Evolutionary conservation across 2,888 invertebrate genomes (phyloP), one percentile per base, ranked within the genome.

Genomic region (Iphiclides podalirius): DNA sequence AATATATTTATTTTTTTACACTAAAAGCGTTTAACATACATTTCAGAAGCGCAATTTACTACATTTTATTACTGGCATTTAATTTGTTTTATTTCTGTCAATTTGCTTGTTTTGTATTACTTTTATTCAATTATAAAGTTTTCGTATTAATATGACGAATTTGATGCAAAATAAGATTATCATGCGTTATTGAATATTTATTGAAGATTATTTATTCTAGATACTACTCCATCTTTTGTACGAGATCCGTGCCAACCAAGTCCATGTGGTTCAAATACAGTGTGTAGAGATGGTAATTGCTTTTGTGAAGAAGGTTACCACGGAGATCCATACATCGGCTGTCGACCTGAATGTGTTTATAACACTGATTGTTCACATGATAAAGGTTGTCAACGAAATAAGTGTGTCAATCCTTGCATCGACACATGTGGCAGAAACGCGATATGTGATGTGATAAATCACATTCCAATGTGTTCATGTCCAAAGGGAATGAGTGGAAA

Each of bases 401-500:
- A 94, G 75, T 94, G 94, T 64, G 65, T 87, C n/a, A 91, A 94
- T 76, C 94, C 94, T 15, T 94, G 94, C 67, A 90, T 91, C 38
- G 93, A 92, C 57, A 92, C 93, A 7, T 95, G 95, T 67, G 94
- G 93, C 3, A 67, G 89, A 51, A 92, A 92, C 66, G 94, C 94
- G 6, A 82, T 91, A 47, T 94, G 94, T 64, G 91, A 93, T 56
- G 93, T 93, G 1, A 90, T 92, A 60, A 93, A 94, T 59, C 94
- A 94, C 64, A 90, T 93, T 53, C 92, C 93, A 34, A 92, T 92
- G 81, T 94, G 94, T 58, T 91, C 91, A 45, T 94, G 94, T 67
- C 91, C 92, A 0, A 90, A 90, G 51, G 91, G 92, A 46, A 90
- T 91, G 84, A 89, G 90, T 28, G 94, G 94, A 38, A 93, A 94